These are phyloP conservation scores for Trissoscelio sp. DNA, from an alignment of 2,888 invertebrate genomes.

Conservation along the genomic window DNA sequence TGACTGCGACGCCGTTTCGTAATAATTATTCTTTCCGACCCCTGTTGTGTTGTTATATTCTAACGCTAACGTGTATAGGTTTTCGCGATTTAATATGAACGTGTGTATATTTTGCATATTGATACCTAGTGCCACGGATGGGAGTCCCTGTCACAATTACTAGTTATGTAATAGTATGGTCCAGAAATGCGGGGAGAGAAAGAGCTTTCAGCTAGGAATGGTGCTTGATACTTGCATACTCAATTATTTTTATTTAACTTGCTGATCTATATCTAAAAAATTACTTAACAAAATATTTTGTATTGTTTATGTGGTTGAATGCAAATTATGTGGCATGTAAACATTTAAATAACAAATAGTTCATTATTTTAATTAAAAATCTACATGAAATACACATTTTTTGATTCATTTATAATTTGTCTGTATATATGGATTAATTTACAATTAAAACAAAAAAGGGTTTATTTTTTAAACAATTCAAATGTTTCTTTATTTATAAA, in stretches of 20 bases:
- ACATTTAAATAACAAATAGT: no score
- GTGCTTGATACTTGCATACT: neutral
- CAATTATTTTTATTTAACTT: neutral
- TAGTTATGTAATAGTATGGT: slow-evolving; percentile 21
- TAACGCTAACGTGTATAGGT: slow-evolving; percentile 27
- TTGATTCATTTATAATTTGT: no score
- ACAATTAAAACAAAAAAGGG: no score
- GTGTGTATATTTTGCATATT: slow-evolving; percentile 36
- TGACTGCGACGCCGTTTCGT: slow-evolving; percentile 58
- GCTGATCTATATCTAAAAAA: no score
- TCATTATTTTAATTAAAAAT: no score
- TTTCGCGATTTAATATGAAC: slow-evolving; percentile 48
- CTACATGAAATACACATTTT: no score
- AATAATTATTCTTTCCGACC: slow-evolving; percentile 67
- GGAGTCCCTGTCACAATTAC: slow-evolving; percentile 30
- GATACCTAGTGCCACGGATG: slow-evolving; percentile 7
- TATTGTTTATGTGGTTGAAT: neutral
- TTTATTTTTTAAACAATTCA: no score
- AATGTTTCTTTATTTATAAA: no score
- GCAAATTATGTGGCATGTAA: no score
- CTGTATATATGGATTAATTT: no score
- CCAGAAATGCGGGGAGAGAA: slow-evolving; percentile 1
- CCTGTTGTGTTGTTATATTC: slow-evolving; percentile 50
- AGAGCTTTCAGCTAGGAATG: neutral
- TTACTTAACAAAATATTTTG: neutral